These are phyloP conservation scores for Calephelis nemesis DNA, from an alignment of 1,140 invertebrate genomes.

Conservation along the genomic window DNA sequence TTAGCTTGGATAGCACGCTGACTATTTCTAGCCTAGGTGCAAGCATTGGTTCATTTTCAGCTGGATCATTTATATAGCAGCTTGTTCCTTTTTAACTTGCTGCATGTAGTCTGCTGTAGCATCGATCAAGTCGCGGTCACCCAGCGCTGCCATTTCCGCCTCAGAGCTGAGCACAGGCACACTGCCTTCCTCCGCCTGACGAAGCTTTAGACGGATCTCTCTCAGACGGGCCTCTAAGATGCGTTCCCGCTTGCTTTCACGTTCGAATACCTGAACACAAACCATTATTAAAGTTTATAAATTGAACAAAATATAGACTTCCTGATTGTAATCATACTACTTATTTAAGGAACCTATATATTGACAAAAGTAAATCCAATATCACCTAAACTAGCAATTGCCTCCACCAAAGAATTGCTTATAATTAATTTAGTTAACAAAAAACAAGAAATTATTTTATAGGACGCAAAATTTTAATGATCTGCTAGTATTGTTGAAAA, in stretches of 20 bases:
- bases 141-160: constrained; percentile 38
- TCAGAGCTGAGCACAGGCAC: constrained; percentile 33
- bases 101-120: constrained; percentile 54
- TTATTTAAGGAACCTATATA: no score
- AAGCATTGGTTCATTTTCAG: no score
- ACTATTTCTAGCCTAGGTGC: no score
- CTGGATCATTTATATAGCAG: constrained; percentile 34
- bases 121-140: constrained; percentile 57
- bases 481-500: no score
- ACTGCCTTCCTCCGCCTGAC: constrained; percentile 51
- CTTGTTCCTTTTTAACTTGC: constrained; percentile 51
- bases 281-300: neutral
- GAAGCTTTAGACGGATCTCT: constrained; percentile 85
- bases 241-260: constrained; percentile 94
- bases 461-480: no score
- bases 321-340: constrained; percentile 35
- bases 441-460: no score
- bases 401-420: no score
- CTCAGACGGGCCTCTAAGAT: constrained; percentile 94
- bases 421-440: no score
- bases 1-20: no score
- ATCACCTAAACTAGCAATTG: no score
- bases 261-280: constrained; percentile 86
- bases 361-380: no score
- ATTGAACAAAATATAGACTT: neutral